These are phyloP conservation scores for Xylocopa sonorina DNA, from an alignment of 1,140 invertebrate species.

Conservation along the genomic window DNA sequence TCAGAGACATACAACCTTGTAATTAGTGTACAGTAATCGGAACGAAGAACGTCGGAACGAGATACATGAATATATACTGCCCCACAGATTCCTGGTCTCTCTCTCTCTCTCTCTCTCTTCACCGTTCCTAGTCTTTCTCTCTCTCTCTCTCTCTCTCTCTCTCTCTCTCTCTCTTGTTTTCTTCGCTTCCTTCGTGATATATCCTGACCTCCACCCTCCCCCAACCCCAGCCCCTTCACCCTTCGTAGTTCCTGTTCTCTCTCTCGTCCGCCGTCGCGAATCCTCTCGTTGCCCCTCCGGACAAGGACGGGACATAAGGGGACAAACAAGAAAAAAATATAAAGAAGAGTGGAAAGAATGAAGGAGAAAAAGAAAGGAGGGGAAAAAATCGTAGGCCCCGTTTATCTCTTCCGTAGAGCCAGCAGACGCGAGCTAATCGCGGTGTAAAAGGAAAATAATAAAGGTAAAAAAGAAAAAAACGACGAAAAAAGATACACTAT, in stretches of 20 bases:
- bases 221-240: background rate
- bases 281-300: background rate
- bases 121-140: constrained; percentile 9
- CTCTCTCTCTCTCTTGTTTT: constrained; percentile 1
- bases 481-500: constrained; percentile 53
- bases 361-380: background rate
- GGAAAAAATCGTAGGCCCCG: constrained; percentile 22
- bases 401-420: constrained; percentile 42
- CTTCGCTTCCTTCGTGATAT: background rate
- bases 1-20: constrained; percentile 79
- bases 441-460: constrained; percentile 20
- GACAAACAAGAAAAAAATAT: background rate
- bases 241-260: constrained; percentile 5
- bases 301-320: background rate
- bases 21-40: constrained; percentile 81
- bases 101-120: constrained; percentile 11
- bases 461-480: constrained; percentile 29
- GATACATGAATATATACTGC: constrained; percentile 44
- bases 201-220: background rate
- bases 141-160: constrained; percentile 5
- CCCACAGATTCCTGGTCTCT: background rate
- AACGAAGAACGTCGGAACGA: constrained; percentile 47
- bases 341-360: too few species aligned
- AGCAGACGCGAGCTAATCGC: constrained; percentile 13
- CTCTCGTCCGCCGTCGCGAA: background rate